Evolutionary conservation across 1,140 invertebrate genomes (phyloP).

Genomic region (Drosophila willistoni): DNA sequence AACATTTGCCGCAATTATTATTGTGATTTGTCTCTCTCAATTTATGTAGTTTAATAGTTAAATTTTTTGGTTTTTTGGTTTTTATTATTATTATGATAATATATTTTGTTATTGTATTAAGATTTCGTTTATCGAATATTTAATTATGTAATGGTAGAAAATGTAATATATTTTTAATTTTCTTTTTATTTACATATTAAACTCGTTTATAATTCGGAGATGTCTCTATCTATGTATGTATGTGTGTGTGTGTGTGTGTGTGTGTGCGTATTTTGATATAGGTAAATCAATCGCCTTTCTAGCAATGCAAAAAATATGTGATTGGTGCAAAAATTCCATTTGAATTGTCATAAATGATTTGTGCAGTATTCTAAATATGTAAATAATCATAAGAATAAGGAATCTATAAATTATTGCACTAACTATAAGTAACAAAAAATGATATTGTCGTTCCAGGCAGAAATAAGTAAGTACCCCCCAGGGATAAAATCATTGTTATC

Average conservation of each 20-base stretch:
- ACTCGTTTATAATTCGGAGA: background rate
- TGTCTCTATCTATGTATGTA: background rate
- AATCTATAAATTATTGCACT: background rate
- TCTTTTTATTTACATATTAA: background rate
- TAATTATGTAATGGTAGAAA: background rate
- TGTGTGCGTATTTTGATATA: too few relatives aligned
- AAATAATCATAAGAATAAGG: background rate
- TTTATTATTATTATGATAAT: slow-evolving; percentile 7
- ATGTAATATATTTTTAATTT: slow-evolving; percentile 31
- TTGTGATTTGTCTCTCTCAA: slow-evolving; percentile 19
- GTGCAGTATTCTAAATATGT: background rate
- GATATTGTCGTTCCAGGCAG: too few relatives aligned
- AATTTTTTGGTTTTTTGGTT: background rate
- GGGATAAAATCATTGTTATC: background rate
- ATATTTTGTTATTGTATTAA: slow-evolving; percentile 6
- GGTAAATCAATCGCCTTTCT: background rate
- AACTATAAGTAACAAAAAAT: background rate
- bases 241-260: background rate
- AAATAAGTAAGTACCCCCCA: too few relatives aligned
- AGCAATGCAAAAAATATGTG: background rate
- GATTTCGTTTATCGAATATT: slow-evolving; percentile 22
- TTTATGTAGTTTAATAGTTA: background rate
- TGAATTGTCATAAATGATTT: slow-evolving; percentile 5
- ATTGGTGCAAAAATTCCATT: background rate
- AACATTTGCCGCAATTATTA: slow-evolving; percentile 1